phyloP scores from a whole-genome alignment of 2,888 invertebrate genomes.

The Epinotia ramella region DNA sequence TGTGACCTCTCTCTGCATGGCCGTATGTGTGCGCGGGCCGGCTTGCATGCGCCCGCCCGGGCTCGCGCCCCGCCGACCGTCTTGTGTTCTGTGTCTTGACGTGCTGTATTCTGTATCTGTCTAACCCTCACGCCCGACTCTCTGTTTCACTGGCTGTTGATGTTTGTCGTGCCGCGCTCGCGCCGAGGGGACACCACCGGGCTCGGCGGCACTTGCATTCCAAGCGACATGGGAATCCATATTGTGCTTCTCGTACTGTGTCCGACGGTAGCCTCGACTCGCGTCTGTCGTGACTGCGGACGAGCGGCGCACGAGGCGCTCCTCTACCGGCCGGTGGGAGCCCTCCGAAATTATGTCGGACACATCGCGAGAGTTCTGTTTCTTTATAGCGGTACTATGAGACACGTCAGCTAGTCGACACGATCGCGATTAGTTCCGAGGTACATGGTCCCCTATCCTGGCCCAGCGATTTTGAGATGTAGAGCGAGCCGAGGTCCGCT shows the following conservation, averaged over 20 bases:
- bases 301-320: constrained; percentile 51
- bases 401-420: constrained; percentile 70
- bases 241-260: constrained; percentile 69
- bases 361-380: constrained; percentile 63
- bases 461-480: constrained; percentile 86
- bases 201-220: constrained; percentile 81
- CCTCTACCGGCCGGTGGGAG: constrained; percentile 50
- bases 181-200: constrained; percentile 70
- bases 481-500: constrained; percentile 81
- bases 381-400: constrained; percentile 66
- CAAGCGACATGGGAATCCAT: constrained; percentile 85
- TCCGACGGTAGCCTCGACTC: constrained; percentile 53
- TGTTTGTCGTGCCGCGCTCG: constrained; percentile 66
- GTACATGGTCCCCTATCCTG: constrained; percentile 85
- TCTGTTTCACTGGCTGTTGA: constrained; percentile 72
- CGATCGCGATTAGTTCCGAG: constrained; percentile 85
- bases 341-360: constrained; percentile 56
- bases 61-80: constrained; percentile 69
- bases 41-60: constrained; percentile 76
- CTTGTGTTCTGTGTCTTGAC: constrained; percentile 84
- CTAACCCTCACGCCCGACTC: constrained; percentile 68
- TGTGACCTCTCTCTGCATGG: constrained; percentile 81
- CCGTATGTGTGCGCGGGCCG: constrained; percentile 74
- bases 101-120: constrained; percentile 81
- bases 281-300: constrained; percentile 54